phyloP scores from a whole-genome alignment of 1,140 invertebrate genomes.

The Hestina assimilis region DNA sequence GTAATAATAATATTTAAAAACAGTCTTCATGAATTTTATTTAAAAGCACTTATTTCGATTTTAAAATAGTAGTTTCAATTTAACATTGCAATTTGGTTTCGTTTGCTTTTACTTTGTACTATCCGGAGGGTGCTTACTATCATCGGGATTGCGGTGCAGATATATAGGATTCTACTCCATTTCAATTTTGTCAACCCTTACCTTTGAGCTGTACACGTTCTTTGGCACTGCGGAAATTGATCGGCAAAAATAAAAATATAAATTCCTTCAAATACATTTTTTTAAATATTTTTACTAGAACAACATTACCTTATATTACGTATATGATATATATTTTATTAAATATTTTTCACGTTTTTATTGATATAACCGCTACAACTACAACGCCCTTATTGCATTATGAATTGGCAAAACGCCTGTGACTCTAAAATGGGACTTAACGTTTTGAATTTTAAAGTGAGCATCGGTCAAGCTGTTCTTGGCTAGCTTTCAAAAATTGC shows the following conservation, averaged over 20 bases:
- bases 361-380: conserved; percentile 1
- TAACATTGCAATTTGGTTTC: not conserved
- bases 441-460: conserved; percentile 30
- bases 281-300: conserved; percentile 5
- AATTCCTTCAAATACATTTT: not conserved
- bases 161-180: conserved; percentile 8
- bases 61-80: too few species aligned
- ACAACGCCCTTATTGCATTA: conserved; percentile 21
- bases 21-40: too few species aligned
- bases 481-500: conserved; percentile 28
- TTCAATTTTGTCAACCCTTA: conserved; percentile 36
- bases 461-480: conserved; percentile 32
- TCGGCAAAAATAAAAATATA: too few species aligned
- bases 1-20: too few species aligned
- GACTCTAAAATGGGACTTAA: conserved; percentile 27
- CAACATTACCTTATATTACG: too few species aligned
- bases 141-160: conserved; percentile 13
- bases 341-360: not conserved
- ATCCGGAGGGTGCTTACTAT: conserved; percentile 3
- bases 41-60: too few species aligned
- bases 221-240: conserved; percentile 37
- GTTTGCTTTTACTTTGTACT: not conserved
- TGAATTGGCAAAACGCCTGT: conserved; percentile 30
- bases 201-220: conserved; percentile 37
- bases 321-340: too few species aligned